Base-by-base conservation (phyloP, 2,888 invertebrate genomes). In the Drosophila peninsularis region DNA sequence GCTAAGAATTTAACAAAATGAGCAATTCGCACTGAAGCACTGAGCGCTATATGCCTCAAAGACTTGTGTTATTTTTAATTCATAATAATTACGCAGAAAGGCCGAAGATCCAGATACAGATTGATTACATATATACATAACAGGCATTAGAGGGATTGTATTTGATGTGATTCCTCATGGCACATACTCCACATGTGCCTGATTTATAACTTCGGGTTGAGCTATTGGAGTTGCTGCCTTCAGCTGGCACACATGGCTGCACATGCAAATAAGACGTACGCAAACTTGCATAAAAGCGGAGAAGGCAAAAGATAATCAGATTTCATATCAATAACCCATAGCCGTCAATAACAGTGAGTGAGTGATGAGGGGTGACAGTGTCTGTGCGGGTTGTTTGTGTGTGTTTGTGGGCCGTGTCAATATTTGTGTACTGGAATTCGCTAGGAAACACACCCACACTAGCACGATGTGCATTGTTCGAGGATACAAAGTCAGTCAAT, bases 271-370 rank as follows among this genome's bases (percentile, higher is more conserved):
- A 63, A 60, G 63, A 63, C 68, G 67, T 50, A 65, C 73, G 44
- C 56, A 55, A 49, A 24, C 53, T 49, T 57, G 68, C 76, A 66
- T 54, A 64, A 61, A 50, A 53, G 63, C 67, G 68, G 55, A 32
- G 27, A 52, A 34, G 53, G 65, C 62, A 67, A 61, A 45, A 30
- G 63, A 64, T 77, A 77, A 79, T 77, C 87, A 63, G 75, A 79
- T 87, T 86, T 70, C 54, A 66, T 78, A 80, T 84, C 84, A 81
- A 86, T 83, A 84, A 84, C 67, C 87, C 81, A 81, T 83, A 86
- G 72, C 62, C 67, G 65, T 61, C 65, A 53, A 69, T 58, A 30
- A 49, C 21, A 21, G 42, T 42, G 50, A 65, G 47, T 65, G 62
- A 71, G 37, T 64, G 75, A 65, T 61, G 60, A 42, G 63, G 58